Conservation (phyloP, 2,888 invertebrate species). For the Drosophila paramelanica region DNA sequence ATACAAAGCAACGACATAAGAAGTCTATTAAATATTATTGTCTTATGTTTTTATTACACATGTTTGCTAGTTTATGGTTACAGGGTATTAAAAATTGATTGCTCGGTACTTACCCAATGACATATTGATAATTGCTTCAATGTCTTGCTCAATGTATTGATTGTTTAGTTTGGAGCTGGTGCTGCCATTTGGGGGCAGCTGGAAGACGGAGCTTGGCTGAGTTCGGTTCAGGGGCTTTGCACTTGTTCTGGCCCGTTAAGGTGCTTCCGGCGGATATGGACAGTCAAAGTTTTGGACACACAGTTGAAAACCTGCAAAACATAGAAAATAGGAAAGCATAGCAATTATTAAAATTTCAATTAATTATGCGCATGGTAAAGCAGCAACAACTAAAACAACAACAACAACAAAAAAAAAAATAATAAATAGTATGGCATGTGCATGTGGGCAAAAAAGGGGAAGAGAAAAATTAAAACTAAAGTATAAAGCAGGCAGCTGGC, state of each 20-base stretch:
- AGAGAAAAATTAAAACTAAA: constrained; percentile 70
- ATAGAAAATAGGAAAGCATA: constrained; percentile 69
- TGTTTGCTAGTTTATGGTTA: constrained; percentile 23
- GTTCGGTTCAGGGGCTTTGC: constrained; percentile 66
- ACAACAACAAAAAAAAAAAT: constrained; percentile 27
- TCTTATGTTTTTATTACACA: not conserved
- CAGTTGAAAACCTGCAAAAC: constrained; percentile 72
- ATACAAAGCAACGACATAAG: too few species aligned
- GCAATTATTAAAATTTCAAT: constrained; percentile 70
- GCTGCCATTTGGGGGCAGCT: constrained; percentile 20
- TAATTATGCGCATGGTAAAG: constrained; percentile 76
- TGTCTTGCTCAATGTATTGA: constrained; percentile 37
- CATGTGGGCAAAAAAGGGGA: constrained; percentile 29
- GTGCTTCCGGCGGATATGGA: constrained; percentile 80
- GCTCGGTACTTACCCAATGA: constrained; percentile 74
- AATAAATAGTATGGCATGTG: constrained; percentile 29
- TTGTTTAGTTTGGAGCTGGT: constrained; percentile 29
- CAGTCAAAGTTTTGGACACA: constrained; percentile 67
- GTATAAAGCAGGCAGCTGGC: constrained; percentile 46
- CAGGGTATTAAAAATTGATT: constrained; percentile 31
- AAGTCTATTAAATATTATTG: too few species aligned
- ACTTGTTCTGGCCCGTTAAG: constrained; percentile 77
- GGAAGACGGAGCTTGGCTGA: constrained; percentile 12
- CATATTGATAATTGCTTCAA: constrained; percentile 58
- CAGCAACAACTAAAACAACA: constrained; percentile 24